A percentile compares a stretch with the other conserved stretches of the same genome.
Evolutionary conservation across 2,888 invertebrate genomes (phyloP).

Genomic region (Nemapogon koenigi): DNA sequence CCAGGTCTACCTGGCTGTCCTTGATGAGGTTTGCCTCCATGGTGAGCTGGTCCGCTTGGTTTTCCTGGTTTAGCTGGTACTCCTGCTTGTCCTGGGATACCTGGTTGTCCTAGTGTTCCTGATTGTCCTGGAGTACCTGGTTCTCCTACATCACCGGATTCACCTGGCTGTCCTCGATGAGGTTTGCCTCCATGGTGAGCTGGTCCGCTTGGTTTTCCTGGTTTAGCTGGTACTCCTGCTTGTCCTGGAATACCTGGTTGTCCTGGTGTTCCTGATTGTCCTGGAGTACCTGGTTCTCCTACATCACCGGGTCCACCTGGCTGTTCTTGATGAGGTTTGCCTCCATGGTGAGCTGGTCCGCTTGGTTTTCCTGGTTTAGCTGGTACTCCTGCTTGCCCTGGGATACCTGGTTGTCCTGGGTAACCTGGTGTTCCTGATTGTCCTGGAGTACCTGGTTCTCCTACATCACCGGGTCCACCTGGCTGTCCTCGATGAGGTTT

Average conservation of each 20-base stretch:
- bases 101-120: background rate
- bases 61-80: background rate
- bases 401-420: background rate
- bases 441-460: no score
- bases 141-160: background rate
- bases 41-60: background rate
- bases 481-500: background rate
- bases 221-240: background rate
- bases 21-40: constrained; percentile 2
- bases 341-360: background rate
- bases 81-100: background rate
- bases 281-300: background rate
- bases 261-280: background rate
- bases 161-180: background rate
- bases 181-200: background rate
- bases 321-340: no score
- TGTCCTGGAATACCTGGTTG: background rate
- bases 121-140: background rate
- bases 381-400: no score
- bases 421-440: background rate
- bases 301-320: background rate
- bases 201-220: background rate
- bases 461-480: background rate
- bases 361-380: background rate
- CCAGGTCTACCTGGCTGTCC: no score